Base-by-base conservation (phyloP, 1,140 invertebrate genomes). In the Zaprionus camerounensis region DNA sequence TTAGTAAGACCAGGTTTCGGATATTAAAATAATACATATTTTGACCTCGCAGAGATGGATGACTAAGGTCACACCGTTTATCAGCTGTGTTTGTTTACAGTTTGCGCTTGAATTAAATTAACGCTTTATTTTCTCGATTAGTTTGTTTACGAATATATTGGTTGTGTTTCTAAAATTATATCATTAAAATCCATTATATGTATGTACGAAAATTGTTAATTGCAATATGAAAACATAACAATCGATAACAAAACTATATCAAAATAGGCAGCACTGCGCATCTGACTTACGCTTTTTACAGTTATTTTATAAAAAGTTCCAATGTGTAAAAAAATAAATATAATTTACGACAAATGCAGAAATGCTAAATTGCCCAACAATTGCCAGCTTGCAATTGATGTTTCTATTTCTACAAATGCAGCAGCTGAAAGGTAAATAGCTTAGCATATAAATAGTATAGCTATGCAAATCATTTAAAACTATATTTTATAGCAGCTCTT, bases 301-400 rank as follows among this genome's bases (percentile, higher is more conserved):
- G 63, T 65, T 65, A 65, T 36, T 69, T 73, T 38, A 36, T 51
- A 5, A 56, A 44, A 55, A n/a, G 38, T 49, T 51, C 20, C 63
- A 70, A 74, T 67, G 71, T 31, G 38, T 22, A 28, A 62, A 44
- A 17, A 31, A 69, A 51, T 38, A 31, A 56, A 68, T 49, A 57
- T 22, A 26, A 56, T n/a, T 24, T 31, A 44, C 31, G 34, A 71
- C 41, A 66, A 62, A 64, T 62, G 71, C 69, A 59, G 81, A 69
- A 53, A 82, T 80, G 78, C 63, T 66, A 26, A 31, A 58, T 61
- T 77, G 64, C 53, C 38, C 38, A 58, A 46, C 12, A 58, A 57
- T 44, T 34, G 34, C 49, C 49, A 66, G 55, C 11, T 63, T 57
- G 63, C 66, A 49, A 66, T 51, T 67, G 28, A 74, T 51, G 46